Percentiles rank a stretch among this genome's conserved stretches.
phyloP scores from a whole-genome alignment of 2,888 invertebrate species.

The Chymomyza fuscimana region DNA sequence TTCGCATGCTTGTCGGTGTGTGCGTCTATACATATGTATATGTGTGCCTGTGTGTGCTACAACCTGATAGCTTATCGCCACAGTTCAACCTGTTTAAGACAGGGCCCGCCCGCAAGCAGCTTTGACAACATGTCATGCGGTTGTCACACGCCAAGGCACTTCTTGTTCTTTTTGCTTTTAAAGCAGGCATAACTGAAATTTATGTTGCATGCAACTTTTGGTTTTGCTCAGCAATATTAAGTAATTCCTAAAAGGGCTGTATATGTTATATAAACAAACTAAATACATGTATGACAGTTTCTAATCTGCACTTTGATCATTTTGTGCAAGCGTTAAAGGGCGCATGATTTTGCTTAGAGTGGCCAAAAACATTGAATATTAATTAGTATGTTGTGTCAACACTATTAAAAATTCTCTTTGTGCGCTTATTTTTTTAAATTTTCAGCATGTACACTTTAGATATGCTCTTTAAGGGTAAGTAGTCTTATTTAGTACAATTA shows the following conservation, averaged over 20 bases:
- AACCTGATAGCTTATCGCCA: conserved; percentile 10
- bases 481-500: background rate
- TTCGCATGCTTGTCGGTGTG: conserved; percentile 32
- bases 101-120: conserved; percentile 3
- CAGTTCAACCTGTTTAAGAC: conserved; percentile 7
- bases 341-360: too few relatives aligned
- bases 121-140: conserved; percentile 10
- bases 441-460: background rate
- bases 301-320: background rate
- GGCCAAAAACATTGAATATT: too few relatives aligned
- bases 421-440: too few relatives aligned
- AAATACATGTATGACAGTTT: background rate
- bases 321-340: too few relatives aligned
- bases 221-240: background rate
- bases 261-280: background rate
- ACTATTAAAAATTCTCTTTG: too few relatives aligned
- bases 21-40: background rate
- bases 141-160: conserved; percentile 4
- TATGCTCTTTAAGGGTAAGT: background rate
- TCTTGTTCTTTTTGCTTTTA: background rate
- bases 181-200: background rate
- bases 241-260: background rate
- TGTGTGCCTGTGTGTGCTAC: background rate
- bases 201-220: background rate
- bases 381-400: too few relatives aligned